These are phyloP conservation scores for Falco naumanni DNA, from an alignment of 2,797 vertebrate genomes.

Conservation along the genomic window DNA sequence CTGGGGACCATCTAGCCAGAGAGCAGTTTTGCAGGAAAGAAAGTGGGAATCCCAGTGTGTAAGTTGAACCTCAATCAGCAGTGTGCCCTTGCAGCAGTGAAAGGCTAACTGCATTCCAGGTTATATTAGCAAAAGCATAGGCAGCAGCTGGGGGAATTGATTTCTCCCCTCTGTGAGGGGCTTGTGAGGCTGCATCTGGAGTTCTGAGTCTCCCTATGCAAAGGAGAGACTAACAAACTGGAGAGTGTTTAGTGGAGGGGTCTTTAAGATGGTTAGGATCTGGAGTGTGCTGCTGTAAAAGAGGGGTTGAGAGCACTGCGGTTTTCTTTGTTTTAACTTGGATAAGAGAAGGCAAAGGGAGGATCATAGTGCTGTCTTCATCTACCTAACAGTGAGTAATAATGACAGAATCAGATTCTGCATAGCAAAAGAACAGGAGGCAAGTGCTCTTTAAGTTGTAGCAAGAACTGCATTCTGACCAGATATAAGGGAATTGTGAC, in stretches of 20 bases:
- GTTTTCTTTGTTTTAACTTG: not conserved
- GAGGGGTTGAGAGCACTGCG: not conserved
- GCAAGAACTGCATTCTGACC: not conserved
- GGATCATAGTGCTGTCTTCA: not conserved
- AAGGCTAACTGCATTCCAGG: not conserved
- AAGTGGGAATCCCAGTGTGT: not conserved
- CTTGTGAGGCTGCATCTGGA: not conserved
- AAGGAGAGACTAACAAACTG: not conserved
- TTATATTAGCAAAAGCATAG: not conserved
- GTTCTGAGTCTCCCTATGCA: not conserved
- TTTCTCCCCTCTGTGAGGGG: not conserved
- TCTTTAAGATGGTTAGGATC: not conserved
- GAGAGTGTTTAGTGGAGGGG: not conserved
- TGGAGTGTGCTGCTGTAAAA: not conserved
- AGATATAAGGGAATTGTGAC: not conserved
- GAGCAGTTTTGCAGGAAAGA: not conserved
- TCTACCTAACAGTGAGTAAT: not conserved
- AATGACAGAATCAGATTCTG: not conserved
- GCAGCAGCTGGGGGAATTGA: not conserved
- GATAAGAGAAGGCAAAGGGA: not conserved
- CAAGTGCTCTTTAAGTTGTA: not conserved
- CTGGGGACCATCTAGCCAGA: not conserved
- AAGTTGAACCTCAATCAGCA: not conserved
- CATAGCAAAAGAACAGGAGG: not conserved
- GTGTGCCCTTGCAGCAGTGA: not conserved